A percentile compares a stretch with the other conserved stretches of the same genome.
phyloP scores from a whole-genome alignment of 1,140 invertebrate species.

The Sitodiplosis mosellana region DNA sequence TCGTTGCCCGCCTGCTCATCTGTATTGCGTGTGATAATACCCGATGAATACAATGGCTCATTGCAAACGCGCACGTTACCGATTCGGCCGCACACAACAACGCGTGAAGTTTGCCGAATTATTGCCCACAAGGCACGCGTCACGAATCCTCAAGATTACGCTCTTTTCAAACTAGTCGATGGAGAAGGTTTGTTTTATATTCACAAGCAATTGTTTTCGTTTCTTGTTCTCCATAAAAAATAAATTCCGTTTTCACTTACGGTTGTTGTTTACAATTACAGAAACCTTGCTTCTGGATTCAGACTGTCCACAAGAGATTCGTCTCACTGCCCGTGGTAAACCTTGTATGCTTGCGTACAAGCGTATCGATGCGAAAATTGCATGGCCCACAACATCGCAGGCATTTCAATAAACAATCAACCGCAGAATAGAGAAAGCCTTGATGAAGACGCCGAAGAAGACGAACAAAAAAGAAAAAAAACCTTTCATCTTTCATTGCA shows the following conservation, averaged over 20 bases:
- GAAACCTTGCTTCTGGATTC: slow-evolving; percentile 73
- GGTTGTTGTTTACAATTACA: slow-evolving; percentile 41
- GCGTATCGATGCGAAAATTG: slow-evolving; percentile 87
- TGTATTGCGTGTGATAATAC: slow-evolving; percentile 74
- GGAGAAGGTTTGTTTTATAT: slow-evolving; percentile 54
- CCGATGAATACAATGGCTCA: slow-evolving; percentile 78
- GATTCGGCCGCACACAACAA: slow-evolving; percentile 77
- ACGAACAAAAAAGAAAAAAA: no score
- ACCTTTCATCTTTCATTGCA: no score
- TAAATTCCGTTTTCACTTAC: slow-evolving; percentile 8
- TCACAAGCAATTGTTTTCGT: neutral
- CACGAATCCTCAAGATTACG: slow-evolving; percentile 91
- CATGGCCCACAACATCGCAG: slow-evolving; percentile 54
- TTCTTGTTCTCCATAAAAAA: no score
- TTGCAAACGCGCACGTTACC: slow-evolving; percentile 80
- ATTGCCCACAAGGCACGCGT: slow-evolving; percentile 84
- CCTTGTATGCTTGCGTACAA: slow-evolving; percentile 88
- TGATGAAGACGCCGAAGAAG: no score
- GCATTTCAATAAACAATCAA: neutral
- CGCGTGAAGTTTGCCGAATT: slow-evolving; percentile 76
- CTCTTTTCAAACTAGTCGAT: slow-evolving; percentile 75
- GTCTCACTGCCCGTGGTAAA: slow-evolving; percentile 45
- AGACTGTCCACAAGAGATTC: slow-evolving; percentile 78
- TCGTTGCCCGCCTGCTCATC: slow-evolving; percentile 30
- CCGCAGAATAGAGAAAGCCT: no score